Base-by-base conservation (phyloP, 2,888 invertebrate genomes). In the Drosophila anomelani region DNA sequence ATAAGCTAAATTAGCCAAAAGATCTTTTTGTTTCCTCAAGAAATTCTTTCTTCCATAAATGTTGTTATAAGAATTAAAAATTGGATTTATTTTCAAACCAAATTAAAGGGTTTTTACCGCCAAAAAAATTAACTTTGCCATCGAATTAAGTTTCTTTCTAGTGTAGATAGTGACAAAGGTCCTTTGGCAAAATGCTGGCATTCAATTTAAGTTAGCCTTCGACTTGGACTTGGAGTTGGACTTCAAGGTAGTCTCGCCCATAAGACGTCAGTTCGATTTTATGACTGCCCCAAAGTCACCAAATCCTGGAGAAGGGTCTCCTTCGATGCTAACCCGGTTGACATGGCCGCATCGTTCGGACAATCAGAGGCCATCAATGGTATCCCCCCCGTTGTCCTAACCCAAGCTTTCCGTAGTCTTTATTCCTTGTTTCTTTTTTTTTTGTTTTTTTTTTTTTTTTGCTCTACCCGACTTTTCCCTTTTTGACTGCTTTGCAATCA, bases 191-290 rank as follows among this genome's bases (percentile, higher is more conserved):
- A 32, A 46, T 39, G 26, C 41, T 49, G 60, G 70, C 70, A 55
- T 76, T 76, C 61, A 76, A 77, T 77, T 76, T 76, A 51, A 73
- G 57, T 73, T 55, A 12, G 49, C 55, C 61, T 60, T 20, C 57
- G 77, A 23, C 49, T 72, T 54, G 26, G 38, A 39, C 55, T 60
- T 43, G 53, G 77, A n/a, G 55, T 73, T 51, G 38, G 58, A 39
- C 44, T 57, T 32, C 51, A 67, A 75, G 76, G 72, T 73, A 58
- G 76, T 20, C 44, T 34, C 29, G n/a, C 32, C 81, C 41, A 85
- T 68, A 77, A 81, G 87, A 81, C 76, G 82, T 82, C 89, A 73
- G 85, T 88, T 83, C 82, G 88, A 89, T 89, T 83, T 83, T 89
- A 83, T 89, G 85, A 89, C 85, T 89, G 74, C 68, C 81, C 87